Conservation (phyloP, 1,140 invertebrate genomes). For the Euwallacea fornicatus region DNA sequence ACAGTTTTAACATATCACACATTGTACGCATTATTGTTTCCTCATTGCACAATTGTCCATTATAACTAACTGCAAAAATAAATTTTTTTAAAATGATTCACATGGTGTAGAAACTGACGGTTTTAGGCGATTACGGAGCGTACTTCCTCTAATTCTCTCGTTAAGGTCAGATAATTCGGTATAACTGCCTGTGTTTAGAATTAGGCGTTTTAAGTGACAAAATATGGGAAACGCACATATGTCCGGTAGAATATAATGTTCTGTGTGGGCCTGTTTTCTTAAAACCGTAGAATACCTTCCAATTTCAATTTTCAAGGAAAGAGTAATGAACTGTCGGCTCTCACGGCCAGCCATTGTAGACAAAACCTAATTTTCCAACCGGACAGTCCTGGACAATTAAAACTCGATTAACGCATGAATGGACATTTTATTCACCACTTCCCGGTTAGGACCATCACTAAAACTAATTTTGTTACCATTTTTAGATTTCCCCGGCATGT, state of each 20-base stretch:
- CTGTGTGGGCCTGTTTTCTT: no score
- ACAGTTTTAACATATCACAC: no score
- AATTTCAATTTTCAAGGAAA: no score
- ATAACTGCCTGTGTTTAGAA: neutral
- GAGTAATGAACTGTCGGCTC: no score
- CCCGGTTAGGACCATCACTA: no score
- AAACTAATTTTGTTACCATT: neutral
- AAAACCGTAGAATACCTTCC: neutral
- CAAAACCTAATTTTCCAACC: no score
- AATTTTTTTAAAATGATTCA: constrained; percentile 1
- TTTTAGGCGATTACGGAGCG: constrained; percentile 17
- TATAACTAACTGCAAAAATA: neutral
- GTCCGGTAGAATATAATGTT: no score
- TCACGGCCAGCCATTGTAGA: no score
- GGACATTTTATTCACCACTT: no score
- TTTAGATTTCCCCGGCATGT: constrained; percentile 85
- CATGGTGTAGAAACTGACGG: neutral
- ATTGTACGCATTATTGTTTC: no score
- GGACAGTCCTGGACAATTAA: no score
- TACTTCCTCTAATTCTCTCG: constrained; percentile 19
- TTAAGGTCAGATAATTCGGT: constrained; percentile 14
- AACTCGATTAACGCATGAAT: no score
- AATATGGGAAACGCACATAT: neutral
- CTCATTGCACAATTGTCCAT: neutral
- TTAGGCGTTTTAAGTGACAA: neutral